Evolutionary conservation across 2,113 vertebrate genomes (phyloP), one percentile per base, ranked within the genome.

Genomic region (Sialia sialis): DNA sequence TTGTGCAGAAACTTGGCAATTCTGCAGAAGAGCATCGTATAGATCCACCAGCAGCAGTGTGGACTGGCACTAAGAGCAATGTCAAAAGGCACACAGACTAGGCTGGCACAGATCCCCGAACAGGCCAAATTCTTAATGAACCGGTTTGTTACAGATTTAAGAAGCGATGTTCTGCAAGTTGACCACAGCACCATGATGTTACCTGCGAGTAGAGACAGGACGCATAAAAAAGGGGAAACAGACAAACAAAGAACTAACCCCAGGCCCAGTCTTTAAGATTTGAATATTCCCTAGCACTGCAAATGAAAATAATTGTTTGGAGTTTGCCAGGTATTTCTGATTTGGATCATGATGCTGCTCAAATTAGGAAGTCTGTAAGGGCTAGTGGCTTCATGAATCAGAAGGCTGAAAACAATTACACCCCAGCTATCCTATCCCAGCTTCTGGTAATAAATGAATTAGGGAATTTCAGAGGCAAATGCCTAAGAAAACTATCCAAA

Each of bases 51-150:
- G 98, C 99, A 99, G 95, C 99, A 99, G 91, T 97, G 98, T 7
- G 99, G 99, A 81, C 98, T 99, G 95, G 98, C 97, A 55, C 98
- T 99, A 30, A 99, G 98, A 39, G 98, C 97, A 84, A 99, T 98
- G 95, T 99, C 99, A n/a, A 99, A 99, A 96, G 99, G 99, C 87
- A 99, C 98, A 5, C 99, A 99, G 90, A 98, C 98, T 54, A 99
- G 97, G 91, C 98, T 98, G 84, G 99, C 99, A 91, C 99, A 99
- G 96, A 99, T 98, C 13, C 99, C 98, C 9, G 99, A 98, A 95
- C 98, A 99, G 54, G 99, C 99, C 98, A 99, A 98, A 97, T 99
- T 99, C 98, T 98, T 98, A 95, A 99, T 98, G 97, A 99, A 99
- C 69, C 98, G 97, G 74, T 98, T 99, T 93, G 99, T 99, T 91